Conservation (phyloP, 2,888 invertebrate species). For the Marronus borbonicus region DNA sequence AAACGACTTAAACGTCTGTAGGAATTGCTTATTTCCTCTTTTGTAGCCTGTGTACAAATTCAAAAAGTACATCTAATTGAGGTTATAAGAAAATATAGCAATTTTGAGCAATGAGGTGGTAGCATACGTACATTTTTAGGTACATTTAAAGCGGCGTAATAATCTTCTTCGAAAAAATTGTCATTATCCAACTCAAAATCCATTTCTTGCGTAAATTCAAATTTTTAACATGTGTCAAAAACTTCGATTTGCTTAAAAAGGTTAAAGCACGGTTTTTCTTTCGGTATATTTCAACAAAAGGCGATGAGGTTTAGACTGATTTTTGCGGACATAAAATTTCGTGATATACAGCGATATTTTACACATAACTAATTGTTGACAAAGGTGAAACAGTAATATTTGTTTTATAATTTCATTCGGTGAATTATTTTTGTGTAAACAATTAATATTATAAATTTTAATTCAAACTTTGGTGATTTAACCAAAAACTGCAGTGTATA, state of each 20-base stretch:
- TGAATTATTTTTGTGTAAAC: too few species aligned
- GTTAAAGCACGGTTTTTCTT: too few species aligned
- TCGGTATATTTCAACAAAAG: too few species aligned
- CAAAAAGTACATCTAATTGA: constrained; percentile 37
- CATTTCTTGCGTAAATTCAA: constrained; percentile 68
- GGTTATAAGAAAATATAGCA: constrained; percentile 31
- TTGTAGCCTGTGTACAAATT: constrained; percentile 81
- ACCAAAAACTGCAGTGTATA: too few species aligned
- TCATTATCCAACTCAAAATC: constrained; percentile 81
- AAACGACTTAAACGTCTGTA: constrained; percentile 92
- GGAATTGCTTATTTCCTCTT: constrained; percentile 94
- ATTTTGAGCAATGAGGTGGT: neutral
- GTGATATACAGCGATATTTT: neutral
- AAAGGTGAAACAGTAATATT: neutral
- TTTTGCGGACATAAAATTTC: constrained; percentile 2
- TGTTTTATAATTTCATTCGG: neutral
- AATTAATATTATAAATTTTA: too few species aligned
- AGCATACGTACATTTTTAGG: constrained; percentile 82
- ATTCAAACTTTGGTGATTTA: too few species aligned
- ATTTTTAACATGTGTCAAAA: constrained; percentile 39
- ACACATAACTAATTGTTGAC: constrained; percentile 9
- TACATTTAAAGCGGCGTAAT: constrained; percentile 90
- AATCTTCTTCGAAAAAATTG: constrained; percentile 84
- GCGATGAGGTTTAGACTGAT: neutral
- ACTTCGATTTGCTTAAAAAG: constrained; percentile 8